phyloP scores from a whole-genome alignment of 2,797 vertebrate species.

The Hephaestus fuliginosus region DNA sequence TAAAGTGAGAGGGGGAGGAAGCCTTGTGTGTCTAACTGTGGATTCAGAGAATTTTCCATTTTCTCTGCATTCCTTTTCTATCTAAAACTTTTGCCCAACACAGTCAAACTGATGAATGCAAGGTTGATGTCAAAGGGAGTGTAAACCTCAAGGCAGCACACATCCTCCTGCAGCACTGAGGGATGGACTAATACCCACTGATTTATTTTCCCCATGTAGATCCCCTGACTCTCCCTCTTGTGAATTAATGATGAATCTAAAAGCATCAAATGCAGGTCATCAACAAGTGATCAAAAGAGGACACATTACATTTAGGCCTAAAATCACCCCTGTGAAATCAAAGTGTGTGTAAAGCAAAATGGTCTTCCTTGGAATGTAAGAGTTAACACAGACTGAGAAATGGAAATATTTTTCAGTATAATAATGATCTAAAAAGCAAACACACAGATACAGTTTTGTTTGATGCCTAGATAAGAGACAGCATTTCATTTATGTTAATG shows the following conservation, averaged over 20 bases:
- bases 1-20: background rate
- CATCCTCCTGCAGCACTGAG: slow-evolving; percentile 15
- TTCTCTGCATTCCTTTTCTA: background rate
- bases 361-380: background rate
- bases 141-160: slow-evolving; percentile 11
- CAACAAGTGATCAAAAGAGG: slow-evolving; percentile 65
- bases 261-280: slow-evolving; percentile 49
- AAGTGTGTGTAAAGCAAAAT: slow-evolving; percentile 12
- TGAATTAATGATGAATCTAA: slow-evolving; percentile 67
- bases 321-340: slow-evolving; percentile 29
- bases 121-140: slow-evolving; percentile 16
- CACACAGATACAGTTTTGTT: slow-evolving; percentile 16
- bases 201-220: slow-evolving; percentile 32
- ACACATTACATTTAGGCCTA: slow-evolving; percentile 42
- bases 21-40: background rate
- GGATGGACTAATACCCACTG: slow-evolving; percentile 40
- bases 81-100: background rate
- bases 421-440: slow-evolving; percentile 6
- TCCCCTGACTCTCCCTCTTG: slow-evolving; percentile 22
- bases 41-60: background rate
- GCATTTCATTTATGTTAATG: slow-evolving; percentile 12
- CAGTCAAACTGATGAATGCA: background rate
- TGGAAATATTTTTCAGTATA: slow-evolving; percentile 28
- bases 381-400: slow-evolving; percentile 44
- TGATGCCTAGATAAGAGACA: slow-evolving; percentile 22